phyloP scores from a whole-genome alignment of 2,797 vertebrate species.

The Labeo calbasu region DNA sequence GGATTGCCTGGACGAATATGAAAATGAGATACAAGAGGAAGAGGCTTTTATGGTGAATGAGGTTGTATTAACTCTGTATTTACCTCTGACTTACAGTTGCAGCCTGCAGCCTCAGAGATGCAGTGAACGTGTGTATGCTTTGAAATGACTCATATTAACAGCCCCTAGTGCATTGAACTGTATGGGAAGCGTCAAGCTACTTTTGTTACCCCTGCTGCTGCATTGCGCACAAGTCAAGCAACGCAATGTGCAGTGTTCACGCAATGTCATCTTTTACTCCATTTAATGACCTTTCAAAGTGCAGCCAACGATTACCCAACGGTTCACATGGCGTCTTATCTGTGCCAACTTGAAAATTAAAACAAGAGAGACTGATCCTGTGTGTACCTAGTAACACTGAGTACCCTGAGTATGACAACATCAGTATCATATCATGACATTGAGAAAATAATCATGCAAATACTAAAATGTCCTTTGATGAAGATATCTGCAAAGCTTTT shows the following conservation, averaged over 20 bases:
- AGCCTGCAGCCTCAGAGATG: background rate
- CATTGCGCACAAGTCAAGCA: background rate
- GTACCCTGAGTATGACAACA: background rate
- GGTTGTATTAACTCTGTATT: conserved; percentile 10
- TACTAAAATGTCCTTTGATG: background rate
- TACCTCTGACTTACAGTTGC: background rate
- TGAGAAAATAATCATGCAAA: background rate
- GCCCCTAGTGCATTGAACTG: background rate
- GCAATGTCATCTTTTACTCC: background rate
- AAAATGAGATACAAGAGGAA: conserved; percentile 24
- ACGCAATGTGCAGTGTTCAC: background rate
- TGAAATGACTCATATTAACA: background rate
- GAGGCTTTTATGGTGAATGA: conserved; percentile 5
- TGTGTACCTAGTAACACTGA: background rate
- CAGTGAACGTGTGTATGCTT: background rate
- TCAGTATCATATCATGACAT: background rate
- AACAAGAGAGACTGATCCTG: conserved; percentile 9
- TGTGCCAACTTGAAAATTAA: background rate
- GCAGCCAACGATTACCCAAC: background rate
- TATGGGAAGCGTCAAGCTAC: background rate
- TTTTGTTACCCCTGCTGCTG: background rate
- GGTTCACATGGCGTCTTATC: background rate
- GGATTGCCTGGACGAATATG: conserved; percentile 13
- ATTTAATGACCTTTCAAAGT: background rate
- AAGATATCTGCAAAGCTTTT: background rate